These are phyloP conservation scores for Bolinopsis microptera DNA, from an alignment of 37 sponge, comb jelly and placozoan genomes.

Conservation along the genomic window DNA sequence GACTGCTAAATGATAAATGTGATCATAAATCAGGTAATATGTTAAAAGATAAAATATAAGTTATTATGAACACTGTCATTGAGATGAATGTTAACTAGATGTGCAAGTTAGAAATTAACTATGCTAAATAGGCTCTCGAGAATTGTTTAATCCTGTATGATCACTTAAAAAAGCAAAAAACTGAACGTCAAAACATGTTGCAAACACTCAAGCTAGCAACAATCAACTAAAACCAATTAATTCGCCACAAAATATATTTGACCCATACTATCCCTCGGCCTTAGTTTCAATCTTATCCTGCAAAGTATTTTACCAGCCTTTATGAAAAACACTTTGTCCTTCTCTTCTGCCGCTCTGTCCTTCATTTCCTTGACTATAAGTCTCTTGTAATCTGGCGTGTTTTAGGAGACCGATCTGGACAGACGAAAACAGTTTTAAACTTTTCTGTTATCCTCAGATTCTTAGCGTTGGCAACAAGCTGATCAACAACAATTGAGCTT, in stretches of 20 bases:
- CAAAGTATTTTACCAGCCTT: neutral
- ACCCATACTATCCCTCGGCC: neutral
- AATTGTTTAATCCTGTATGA: neutral
- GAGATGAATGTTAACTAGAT: too few species aligned
- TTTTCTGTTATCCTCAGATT: neutral
- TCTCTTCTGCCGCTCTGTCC: neutral
- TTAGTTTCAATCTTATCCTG: neutral
- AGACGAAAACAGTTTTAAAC: neutral
- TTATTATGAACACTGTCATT: too few species aligned
- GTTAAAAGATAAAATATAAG: too few species aligned
- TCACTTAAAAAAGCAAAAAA: neutral
- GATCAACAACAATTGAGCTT: neutral
- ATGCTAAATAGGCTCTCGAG: neutral
- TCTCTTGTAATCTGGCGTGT: too few species aligned
- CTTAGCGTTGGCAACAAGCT: neutral
- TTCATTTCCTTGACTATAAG: neutral
- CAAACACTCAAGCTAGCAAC: neutral
- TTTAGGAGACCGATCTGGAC: neutral
- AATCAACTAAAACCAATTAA: too few species aligned
- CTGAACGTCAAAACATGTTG: too few species aligned
- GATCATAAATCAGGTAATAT: too few species aligned
- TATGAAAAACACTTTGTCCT: neutral
- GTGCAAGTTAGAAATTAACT: too few species aligned
- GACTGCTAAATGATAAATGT: too few species aligned
- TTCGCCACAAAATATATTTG: neutral